Percentiles rank a stretch among this genome's conserved stretches.
Conservation (phyloP, 2,113 vertebrate species). For the Zosterops hypoxanthus region DNA sequence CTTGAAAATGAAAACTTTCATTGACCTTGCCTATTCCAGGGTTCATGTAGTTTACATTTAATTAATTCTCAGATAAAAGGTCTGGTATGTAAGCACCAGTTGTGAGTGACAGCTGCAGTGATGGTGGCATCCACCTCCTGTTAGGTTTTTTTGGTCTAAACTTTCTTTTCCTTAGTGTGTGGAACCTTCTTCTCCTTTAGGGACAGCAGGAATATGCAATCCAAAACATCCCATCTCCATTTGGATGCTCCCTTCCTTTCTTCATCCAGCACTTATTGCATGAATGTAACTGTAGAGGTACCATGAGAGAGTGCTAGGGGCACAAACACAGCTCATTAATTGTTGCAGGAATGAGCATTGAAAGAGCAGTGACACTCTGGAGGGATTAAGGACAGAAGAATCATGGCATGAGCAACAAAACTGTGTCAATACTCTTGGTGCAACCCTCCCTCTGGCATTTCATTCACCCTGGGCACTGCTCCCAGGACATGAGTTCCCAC, state of each 20-base stretch:
- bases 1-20: background rate
- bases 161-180: background rate
- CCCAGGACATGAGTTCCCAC: background rate
- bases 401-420: background rate
- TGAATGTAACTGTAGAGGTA: background rate
- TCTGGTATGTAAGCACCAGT: background rate
- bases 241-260: background rate
- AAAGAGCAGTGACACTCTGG: background rate
- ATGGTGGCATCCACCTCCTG: background rate
- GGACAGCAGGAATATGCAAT: background rate
- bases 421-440: background rate
- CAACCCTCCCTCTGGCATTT: background rate
- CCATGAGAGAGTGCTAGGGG: fast-evolving
- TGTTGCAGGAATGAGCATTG: background rate
- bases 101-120: background rate
- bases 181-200: background rate
- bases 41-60: background rate
- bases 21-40: background rate
- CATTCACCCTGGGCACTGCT: background rate
- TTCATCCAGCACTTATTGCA: background rate
- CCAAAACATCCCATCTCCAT: background rate
- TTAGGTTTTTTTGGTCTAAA: background rate
- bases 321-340: background rate
- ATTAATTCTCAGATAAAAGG: background rate
- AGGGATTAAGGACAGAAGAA: background rate